Percentiles rank a stretch among this genome's conserved stretches.
phyloP scores from a whole-genome alignment of 1,140 invertebrate species.

The Drosophila ambigua region DNA sequence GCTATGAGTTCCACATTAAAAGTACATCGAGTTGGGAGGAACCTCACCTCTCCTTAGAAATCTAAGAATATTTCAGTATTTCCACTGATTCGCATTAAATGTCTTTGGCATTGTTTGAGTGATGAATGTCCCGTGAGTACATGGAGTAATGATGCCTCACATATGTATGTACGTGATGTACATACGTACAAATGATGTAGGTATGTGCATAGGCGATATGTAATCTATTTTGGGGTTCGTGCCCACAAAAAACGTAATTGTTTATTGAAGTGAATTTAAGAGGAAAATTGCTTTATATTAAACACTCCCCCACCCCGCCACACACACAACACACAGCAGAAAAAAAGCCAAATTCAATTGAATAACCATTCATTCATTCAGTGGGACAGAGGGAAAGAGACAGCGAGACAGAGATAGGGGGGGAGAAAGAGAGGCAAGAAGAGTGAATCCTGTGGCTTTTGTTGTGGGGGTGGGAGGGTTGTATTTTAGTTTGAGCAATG shows the following conservation, averaged over 20 bases:
- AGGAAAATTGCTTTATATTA: constrained; percentile 80
- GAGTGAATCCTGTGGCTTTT: constrained; percentile 14
- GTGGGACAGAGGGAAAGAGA: too few relatives aligned
- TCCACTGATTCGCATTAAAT: too few relatives aligned
- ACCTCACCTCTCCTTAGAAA: too few relatives aligned
- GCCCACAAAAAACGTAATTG: constrained; percentile 53
- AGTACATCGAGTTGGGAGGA: too few relatives aligned
- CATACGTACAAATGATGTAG: constrained; percentile 18
- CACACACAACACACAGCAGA: not conserved
- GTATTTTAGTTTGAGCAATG: not conserved
- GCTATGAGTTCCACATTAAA: too few relatives aligned
- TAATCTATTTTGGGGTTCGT: constrained; percentile 33
- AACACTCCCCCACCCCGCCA: constrained; percentile 46
- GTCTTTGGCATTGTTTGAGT: too few relatives aligned
- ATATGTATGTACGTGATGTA: constrained; percentile 1
- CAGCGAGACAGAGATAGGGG: too few relatives aligned
- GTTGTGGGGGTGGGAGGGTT: not conserved
- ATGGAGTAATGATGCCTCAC: too few relatives aligned
- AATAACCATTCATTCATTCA: constrained; percentile 28
- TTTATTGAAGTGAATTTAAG: constrained; percentile 79
- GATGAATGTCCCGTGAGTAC: too few relatives aligned
- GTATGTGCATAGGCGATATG: constrained; percentile 22
- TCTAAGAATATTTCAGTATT: too few relatives aligned
- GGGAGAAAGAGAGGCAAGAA: not conserved
- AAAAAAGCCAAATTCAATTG: constrained; percentile 31